phyloP scores from a whole-genome alignment of 2,888 invertebrate species.

The Chloroclysta siterata region DNA sequence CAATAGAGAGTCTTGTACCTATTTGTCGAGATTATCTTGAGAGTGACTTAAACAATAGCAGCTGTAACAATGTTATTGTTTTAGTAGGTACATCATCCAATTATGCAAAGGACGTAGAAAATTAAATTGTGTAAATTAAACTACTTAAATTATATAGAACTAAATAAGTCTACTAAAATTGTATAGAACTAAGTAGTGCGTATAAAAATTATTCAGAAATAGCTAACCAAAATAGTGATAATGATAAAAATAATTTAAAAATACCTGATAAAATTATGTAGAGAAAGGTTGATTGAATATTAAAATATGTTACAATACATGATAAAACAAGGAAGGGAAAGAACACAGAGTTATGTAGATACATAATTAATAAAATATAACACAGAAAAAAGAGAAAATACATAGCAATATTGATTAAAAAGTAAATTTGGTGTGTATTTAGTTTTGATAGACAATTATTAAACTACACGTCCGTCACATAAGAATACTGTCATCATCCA shows the following conservation, averaged over 20 bases:
- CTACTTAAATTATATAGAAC: conserved; percentile 1
- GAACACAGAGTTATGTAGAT: neutral
- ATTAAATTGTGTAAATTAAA: neutral
- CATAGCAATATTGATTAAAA: neutral
- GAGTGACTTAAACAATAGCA: conserved; percentile 85
- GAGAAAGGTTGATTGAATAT: neutral
- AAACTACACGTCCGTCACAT: no score
- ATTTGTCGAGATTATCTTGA: conserved; percentile 79
- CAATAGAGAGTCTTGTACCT: conserved; percentile 76
- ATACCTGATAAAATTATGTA: neutral
- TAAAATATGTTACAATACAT: neutral
- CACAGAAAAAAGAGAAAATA: neutral
- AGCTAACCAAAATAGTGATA: neutral
- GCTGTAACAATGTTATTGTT: conserved; percentile 75
- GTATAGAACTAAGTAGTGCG: conserved; percentile 14
- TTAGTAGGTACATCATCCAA: conserved; percentile 63
- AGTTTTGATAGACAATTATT: no score
- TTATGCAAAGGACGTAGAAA: conserved; percentile 18
- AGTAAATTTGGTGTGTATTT: neutral
- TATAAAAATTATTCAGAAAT: conserved; percentile 11
- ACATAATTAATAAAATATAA: neutral
- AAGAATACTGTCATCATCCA: no score
- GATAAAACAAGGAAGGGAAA: neutral
- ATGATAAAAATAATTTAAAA: neutral
- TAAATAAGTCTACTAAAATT: neutral